A percentile compares a stretch with the other conserved stretches of the same genome.
Conservation (phyloP, 1,140 invertebrate species). For the Macrocentrus cingulum region DNA sequence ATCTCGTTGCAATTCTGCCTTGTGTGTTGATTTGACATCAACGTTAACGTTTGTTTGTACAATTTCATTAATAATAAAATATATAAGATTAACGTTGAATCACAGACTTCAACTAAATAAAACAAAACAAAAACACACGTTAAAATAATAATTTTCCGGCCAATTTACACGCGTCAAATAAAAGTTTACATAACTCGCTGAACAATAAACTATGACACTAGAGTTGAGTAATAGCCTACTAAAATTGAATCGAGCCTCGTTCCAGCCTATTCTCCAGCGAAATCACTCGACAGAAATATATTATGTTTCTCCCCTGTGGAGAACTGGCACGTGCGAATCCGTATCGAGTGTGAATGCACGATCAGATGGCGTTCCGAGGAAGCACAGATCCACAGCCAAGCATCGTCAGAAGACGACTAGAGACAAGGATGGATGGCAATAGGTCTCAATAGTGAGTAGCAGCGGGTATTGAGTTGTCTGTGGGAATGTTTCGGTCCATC, state of each 20-base stretch:
- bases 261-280: too few species aligned
- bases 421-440: neutral
- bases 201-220: too few species aligned
- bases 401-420: too few species aligned
- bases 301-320: neutral
- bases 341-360: conserved; percentile 8
- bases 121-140: too few species aligned
- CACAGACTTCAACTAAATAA: too few species aligned
- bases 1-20: neutral
- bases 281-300: neutral
- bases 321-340: conserved; percentile 12
- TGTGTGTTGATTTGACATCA: conserved; percentile 38
- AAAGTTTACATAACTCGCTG: too few species aligned
- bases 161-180: too few species aligned
- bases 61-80: conserved; percentile 49
- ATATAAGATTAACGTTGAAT: conserved; percentile 43
- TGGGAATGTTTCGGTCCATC: conserved; percentile 47
- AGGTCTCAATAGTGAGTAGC: conserved; percentile 17
- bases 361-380: neutral
- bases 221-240: too few species aligned
- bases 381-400: neutral
- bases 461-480: conserved; percentile 36
- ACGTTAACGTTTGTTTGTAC: conserved; percentile 41
- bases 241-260: too few species aligned
- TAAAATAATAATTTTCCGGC: too few species aligned